Conservation (phyloP, 1,140 invertebrate genomes). For the Lordiphosa mommai region DNA sequence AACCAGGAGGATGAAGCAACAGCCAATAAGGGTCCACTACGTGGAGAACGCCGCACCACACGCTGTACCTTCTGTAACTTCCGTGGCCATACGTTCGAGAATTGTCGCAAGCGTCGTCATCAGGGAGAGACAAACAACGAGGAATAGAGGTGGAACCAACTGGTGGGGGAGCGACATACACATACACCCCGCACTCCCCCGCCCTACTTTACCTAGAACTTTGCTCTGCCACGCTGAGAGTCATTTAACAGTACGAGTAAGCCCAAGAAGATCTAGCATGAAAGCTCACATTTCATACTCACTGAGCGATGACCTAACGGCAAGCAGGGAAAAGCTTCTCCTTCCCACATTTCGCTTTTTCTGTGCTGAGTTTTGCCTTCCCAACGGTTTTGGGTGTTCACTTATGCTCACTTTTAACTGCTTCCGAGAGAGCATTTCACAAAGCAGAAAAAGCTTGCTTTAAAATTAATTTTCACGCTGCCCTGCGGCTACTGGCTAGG, state of each 20-base stretch:
- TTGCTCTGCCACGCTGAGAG: slow-evolving; percentile 30
- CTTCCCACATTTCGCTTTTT: neutral
- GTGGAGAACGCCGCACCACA: slow-evolving; percentile 29
- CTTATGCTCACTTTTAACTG: neutral
- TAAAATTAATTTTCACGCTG: slow-evolving; percentile 30
- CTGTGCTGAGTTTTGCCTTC: neutral
- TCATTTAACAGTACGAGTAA: slow-evolving; percentile 15
- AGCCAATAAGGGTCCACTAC: slow-evolving; percentile 13
- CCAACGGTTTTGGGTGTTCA: neutral
- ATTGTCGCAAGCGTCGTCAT: slow-evolving; percentile 46
- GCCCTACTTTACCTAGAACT: slow-evolving; percentile 13
- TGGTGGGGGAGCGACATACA: too few species aligned
- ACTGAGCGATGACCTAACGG: slow-evolving; percentile 37
- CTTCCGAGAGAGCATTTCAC: neutral
- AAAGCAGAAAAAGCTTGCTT: neutral
- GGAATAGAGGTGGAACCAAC: slow-evolving; percentile 19
- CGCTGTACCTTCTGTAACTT: slow-evolving; percentile 65
- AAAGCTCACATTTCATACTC: slow-evolving; percentile 12
- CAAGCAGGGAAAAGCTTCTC: slow-evolving; percentile 41
- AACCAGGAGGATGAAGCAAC: slow-evolving; percentile 40
- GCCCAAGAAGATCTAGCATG: slow-evolving; percentile 14
- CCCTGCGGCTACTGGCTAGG: slow-evolving; percentile 54
- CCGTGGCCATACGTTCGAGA: slow-evolving; percentile 56
- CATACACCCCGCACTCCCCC: neutral
- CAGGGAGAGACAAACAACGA: slow-evolving; percentile 7